Percentiles rank a stretch among this genome's conserved stretches.
Conservation (phyloP, 2,888 invertebrate genomes). For the Xiphydria camelus region DNA sequence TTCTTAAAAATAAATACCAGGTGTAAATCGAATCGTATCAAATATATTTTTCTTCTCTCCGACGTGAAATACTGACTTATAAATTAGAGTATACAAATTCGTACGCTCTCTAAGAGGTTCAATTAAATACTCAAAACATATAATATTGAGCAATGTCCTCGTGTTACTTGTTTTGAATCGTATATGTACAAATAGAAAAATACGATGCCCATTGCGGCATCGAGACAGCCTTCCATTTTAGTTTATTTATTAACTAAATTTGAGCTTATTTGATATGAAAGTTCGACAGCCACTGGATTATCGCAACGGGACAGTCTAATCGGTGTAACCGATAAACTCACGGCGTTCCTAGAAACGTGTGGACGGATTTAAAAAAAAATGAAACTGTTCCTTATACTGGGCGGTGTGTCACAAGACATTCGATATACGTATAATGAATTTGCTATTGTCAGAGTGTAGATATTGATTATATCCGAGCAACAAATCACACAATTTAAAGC, state of each 20-base stretch:
- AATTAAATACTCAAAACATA: constrained; percentile 5
- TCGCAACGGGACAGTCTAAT: background rate
- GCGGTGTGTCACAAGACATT: too few species aligned
- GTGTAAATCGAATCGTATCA: too few species aligned
- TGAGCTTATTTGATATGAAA: constrained; percentile 7
- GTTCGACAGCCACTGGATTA: constrained; percentile 2
- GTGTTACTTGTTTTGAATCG: constrained; percentile 9
- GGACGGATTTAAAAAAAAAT: too few species aligned
- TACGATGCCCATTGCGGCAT: constrained; percentile 13
- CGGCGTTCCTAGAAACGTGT: too few species aligned
- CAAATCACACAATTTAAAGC: too few species aligned
- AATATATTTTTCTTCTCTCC: background rate
- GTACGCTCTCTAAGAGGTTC: background rate
- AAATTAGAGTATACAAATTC: background rate
- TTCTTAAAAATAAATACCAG: too few species aligned
- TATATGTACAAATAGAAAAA: constrained; percentile 1
- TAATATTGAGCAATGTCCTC: constrained; percentile 14
- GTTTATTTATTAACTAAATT: constrained; percentile 1
- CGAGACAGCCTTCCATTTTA: constrained; percentile 11
- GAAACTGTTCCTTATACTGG: too few species aligned
- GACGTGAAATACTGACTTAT: background rate
- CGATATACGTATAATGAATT: too few species aligned
- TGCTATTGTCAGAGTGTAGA: too few species aligned
- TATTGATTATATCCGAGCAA: too few species aligned
- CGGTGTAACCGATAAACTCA: background rate